A percentile compares a stretch with the other conserved stretches of the same genome.
These are phyloP conservation scores for Aethes cnicana DNA, from an alignment of 2,888 invertebrate genomes.

Conservation along the genomic window DNA sequence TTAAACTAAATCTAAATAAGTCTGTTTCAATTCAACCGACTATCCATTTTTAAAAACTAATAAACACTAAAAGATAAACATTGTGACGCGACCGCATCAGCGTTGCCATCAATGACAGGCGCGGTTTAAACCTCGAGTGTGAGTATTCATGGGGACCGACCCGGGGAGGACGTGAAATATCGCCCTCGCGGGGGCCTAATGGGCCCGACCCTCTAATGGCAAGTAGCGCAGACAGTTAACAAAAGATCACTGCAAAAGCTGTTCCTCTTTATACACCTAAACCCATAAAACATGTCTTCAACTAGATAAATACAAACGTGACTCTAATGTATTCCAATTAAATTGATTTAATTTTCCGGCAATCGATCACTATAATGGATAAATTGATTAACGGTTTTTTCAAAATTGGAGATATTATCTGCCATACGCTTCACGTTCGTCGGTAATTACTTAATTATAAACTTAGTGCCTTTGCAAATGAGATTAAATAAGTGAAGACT, in stretches of 20 bases:
- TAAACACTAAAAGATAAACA: slow-evolving; percentile 43
- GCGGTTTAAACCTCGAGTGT: slow-evolving; percentile 47
- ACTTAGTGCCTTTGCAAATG: slow-evolving; percentile 28
- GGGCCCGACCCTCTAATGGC: slow-evolving; percentile 53
- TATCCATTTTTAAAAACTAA: not conserved
- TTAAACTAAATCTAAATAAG: not conserved
- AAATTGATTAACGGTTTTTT: slow-evolving; percentile 31
- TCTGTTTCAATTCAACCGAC: not conserved
- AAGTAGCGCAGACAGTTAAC: slow-evolving; percentile 40
- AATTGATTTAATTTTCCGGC: slow-evolving; percentile 31
- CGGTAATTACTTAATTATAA: slow-evolving; percentile 29
- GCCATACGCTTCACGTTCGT: slow-evolving; percentile 23
- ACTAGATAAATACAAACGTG: slow-evolving; percentile 15
- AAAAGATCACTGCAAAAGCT: slow-evolving; percentile 7
- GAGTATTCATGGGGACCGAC: slow-evolving; percentile 53
- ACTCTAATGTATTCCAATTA: slow-evolving; percentile 22
- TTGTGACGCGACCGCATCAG: slow-evolving; percentile 44
- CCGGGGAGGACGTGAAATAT: slow-evolving; percentile 62
- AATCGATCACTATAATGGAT: slow-evolving; percentile 26
- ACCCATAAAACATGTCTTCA: not conserved
- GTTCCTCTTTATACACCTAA: not conserved
- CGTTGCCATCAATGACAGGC: slow-evolving; percentile 49
- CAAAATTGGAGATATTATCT: slow-evolving; percentile 22
- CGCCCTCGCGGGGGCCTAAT: slow-evolving; percentile 56
- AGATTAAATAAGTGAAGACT: slow-evolving; percentile 29